These are phyloP conservation scores for Hetaerina titia DNA, from an alignment of 2,888 invertebrate species.

Conservation along the genomic window DNA sequence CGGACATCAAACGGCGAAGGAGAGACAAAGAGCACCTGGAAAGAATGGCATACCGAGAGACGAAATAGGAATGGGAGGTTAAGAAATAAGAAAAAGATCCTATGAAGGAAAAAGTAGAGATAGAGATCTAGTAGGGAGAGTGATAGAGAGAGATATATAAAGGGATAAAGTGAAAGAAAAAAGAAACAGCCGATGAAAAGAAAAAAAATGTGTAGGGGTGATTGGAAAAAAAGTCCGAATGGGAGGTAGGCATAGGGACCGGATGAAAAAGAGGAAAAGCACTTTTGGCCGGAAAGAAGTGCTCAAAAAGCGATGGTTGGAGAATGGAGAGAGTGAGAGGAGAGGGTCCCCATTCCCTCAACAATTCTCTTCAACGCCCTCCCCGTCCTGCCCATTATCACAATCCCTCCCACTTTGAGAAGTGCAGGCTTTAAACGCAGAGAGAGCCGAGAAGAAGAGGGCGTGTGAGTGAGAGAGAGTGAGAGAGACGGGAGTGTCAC, in stretches of 20 bases:
- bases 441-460: background rate
- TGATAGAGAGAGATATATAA: background rate
- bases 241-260: conserved; percentile 5
- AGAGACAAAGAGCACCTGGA: background rate
- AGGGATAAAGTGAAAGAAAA: background rate
- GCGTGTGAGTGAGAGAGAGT: background rate
- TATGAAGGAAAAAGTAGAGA: background rate
- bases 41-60: background rate
- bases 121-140: background rate
- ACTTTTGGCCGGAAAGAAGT: conserved; percentile 40
- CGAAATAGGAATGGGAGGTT: background rate
- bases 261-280: background rate
- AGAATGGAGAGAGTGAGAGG: background rate
- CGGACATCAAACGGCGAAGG: background rate
- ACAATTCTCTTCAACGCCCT: background rate
- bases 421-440: background rate
- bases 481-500: background rate
- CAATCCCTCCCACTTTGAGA: conserved; percentile 20
- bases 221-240: background rate
- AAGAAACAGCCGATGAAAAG: background rate
- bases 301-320: conserved; percentile 38
- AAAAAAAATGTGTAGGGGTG: background rate
- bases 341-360: background rate
- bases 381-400: background rate
- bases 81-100: background rate